Evolutionary conservation across 2,888 invertebrate genomes (phyloP).

Genomic region (Germaria angustata): DNA sequence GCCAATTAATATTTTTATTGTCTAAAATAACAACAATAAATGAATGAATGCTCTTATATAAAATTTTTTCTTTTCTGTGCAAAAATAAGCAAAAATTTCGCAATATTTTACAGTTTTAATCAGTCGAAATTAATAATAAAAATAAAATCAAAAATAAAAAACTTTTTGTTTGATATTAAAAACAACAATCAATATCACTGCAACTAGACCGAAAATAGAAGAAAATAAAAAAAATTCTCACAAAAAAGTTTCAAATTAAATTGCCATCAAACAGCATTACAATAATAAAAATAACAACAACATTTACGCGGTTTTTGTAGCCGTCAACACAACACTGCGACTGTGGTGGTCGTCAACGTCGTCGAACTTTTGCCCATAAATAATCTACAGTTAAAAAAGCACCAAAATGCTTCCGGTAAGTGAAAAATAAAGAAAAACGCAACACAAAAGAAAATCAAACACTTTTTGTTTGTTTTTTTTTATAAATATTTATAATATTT

Average conservation of each 20-base stretch:
- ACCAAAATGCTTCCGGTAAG: conserved; percentile 78
- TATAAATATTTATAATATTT: not conserved
- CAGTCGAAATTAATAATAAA: conserved; percentile 43
- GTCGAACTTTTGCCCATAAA: conserved; percentile 56
- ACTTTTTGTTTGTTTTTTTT: not conserved
- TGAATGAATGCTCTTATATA: not conserved
- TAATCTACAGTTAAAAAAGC: conserved; percentile 62
- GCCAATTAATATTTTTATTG: conserved; percentile 8
- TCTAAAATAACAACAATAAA: conserved; percentile 24
- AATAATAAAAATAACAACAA: conserved; percentile 42
- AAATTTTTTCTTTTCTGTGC: not conserved
- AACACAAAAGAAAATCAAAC: conserved; percentile 29
- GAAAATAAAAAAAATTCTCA: not conserved
- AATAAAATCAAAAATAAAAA: not conserved
- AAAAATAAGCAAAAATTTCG: conserved; percentile 43
- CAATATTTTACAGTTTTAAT: conserved; percentile 57
- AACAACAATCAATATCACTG: conserved; percentile 35
- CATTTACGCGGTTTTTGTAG: conserved; percentile 58
- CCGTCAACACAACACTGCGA: conserved; percentile 57
- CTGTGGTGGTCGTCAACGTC: conserved; percentile 36
- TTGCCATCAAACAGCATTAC: conserved; percentile 66
- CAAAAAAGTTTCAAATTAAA: conserved; percentile 59
- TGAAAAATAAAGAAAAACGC: conserved; percentile 57
- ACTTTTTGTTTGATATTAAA: conserved; percentile 40
- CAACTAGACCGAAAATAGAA: conserved; percentile 26